These are phyloP conservation scores for Xenus cinereus DNA, from an alignment of 2,113 vertebrate species.

Conservation along the genomic window DNA sequence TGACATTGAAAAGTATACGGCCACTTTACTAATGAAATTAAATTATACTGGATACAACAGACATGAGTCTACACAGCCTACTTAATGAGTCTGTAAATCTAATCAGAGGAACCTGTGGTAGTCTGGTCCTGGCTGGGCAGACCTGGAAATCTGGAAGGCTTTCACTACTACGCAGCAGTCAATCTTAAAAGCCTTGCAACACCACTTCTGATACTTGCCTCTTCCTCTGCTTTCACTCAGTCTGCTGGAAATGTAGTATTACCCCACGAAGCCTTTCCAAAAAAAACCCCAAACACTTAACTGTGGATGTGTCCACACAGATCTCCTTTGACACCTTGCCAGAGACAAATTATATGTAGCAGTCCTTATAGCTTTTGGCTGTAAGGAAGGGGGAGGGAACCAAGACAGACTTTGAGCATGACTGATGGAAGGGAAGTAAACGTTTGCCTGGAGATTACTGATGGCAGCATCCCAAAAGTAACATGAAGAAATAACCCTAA, in stretches of 20 bases:
- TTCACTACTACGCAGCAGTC: background rate
- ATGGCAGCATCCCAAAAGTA: background rate
- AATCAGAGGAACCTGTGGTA: constrained; percentile 28
- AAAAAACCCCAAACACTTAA: background rate
- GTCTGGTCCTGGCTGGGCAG: background rate
- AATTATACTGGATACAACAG: constrained; percentile 7
- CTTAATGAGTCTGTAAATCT: constrained; percentile 17
- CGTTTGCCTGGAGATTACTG: background rate
- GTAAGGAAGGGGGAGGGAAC: background rate
- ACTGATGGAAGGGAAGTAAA: background rate
- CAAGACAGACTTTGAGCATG: background rate
- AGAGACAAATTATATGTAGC: background rate
- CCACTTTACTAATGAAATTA: constrained; percentile 29
- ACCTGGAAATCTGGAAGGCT: background rate
- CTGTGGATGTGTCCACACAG: background rate
- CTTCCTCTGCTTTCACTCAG: background rate
- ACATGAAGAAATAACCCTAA: background rate
- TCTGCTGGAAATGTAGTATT: background rate
- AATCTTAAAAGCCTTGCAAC: background rate
- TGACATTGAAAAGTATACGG: constrained; percentile 16
- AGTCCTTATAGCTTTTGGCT: background rate
- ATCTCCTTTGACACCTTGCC: background rate
- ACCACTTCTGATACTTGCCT: background rate
- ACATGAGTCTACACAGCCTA: constrained; percentile 1
- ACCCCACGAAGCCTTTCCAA: background rate